Percentiles rank a stretch among this genome's conserved stretches.
Evolutionary conservation across 53 echinoderm and acorn worm genomes (phyloP).

Genomic region (Glandiceps talaboti): DNA sequence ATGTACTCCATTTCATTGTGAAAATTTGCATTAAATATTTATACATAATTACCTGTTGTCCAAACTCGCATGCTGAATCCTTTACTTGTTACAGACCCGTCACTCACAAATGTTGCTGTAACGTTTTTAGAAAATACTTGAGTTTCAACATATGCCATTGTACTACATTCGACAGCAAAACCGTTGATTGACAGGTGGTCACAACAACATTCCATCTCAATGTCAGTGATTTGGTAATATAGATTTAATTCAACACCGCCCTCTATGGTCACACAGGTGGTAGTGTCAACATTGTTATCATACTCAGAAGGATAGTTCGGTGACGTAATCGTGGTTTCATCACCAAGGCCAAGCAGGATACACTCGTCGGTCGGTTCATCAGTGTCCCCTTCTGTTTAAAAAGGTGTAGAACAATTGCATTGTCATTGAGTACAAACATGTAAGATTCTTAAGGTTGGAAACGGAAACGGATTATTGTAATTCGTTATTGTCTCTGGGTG

Average conservation of each 20-base stretch:
- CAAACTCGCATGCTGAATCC: background rate
- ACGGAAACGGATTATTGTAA: no score
- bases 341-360: no score
- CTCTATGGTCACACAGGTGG: background rate
- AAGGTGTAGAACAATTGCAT: no score
- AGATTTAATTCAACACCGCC: background rate
- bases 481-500: no score
- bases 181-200: background rate
- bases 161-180: background rate
- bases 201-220: background rate
- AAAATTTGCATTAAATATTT: no score
- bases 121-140: background rate
- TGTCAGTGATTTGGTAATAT: background rate
- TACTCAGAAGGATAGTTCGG: background rate
- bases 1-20: no score
- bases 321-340: background rate
- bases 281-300: background rate
- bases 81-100: background rate
- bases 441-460: no score
- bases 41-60: no score
- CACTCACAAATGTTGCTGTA: background rate
- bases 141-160: background rate
- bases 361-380: no score
- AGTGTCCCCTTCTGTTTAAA: no score
- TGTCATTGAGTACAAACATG: no score